Conservation (phyloP, 2,113 vertebrate species). For the Oriolus oriolus region DNA sequence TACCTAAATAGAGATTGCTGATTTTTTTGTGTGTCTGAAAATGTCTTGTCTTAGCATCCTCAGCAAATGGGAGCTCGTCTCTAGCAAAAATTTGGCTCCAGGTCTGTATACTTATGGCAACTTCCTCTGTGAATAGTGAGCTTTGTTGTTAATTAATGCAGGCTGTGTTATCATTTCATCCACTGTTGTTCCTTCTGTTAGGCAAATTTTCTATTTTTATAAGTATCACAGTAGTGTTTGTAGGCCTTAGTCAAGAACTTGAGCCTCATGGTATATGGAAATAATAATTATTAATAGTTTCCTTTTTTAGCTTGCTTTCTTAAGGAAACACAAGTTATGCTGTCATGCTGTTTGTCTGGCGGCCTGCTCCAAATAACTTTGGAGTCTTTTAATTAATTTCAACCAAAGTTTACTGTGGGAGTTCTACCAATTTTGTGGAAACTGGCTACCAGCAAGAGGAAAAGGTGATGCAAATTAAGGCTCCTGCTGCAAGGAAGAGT, state of each 20-base stretch:
- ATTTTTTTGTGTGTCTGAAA: slow-evolving; percentile 17
- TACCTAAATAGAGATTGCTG: background rate
- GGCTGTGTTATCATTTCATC: slow-evolving; percentile 23
- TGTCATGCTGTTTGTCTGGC: slow-evolving; percentile 4
- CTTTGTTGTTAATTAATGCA: slow-evolving; percentile 39
- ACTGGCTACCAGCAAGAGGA: background rate
- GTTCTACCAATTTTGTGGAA: background rate
- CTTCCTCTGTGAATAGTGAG: slow-evolving; percentile 13
- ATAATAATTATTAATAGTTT: background rate
- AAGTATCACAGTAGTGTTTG: background rate
- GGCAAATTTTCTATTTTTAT: slow-evolving; percentile 20
- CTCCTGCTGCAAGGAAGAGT: background rate
- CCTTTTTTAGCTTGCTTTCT: slow-evolving; percentile 14
- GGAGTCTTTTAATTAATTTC: slow-evolving; percentile 29
- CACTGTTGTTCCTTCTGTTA: slow-evolving; percentile 41
- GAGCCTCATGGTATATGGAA: background rate
- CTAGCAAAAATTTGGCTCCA: background rate
- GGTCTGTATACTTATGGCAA: background rate
- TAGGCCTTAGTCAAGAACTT: slow-evolving; percentile 7
- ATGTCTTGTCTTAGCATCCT: background rate
- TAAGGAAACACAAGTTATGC: background rate
- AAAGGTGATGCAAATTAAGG: background rate
- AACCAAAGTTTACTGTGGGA: slow-evolving; percentile 4
- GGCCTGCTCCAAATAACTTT: background rate
- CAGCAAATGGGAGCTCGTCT: background rate